Evolutionary conservation across 2,113 vertebrate species (phyloP), one percentile per base, ranked within the genome.

Genomic region (Trogon surrucura): DNA sequence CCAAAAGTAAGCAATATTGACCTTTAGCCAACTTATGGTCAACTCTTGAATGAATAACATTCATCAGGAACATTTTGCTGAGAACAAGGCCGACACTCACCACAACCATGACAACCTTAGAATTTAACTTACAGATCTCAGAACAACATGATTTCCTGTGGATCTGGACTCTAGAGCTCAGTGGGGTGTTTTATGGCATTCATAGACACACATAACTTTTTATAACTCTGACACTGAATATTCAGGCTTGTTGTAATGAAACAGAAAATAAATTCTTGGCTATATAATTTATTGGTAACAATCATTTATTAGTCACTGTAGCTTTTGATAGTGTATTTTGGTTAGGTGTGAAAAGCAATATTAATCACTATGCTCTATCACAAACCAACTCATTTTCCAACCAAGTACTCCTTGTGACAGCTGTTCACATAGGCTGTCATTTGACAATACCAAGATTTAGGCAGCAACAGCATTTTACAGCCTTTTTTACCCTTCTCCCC

Each of bases 1-100:
- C 62, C 16, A 32, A 62, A 91, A 92, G 78, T 58, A 94, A 94
- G 78, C 30, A 82, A 58, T 62, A 96, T 20, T 15, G 89, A 93
- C 93, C 79, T 50, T 30, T 38, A 53, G 48, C 23, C 79, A 91
- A 56, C 36, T 62, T 47, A 66, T 7, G 41, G 45, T 72, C 84
- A 95, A 1, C 44, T 85, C 66, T 8, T 92, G 58, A 89, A 95
- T 26, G 11, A 80, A n/a, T n/a, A 89, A 66, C 62, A 85, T 93
- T 50, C 23, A 80, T 91, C 65, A 72, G 36, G 65, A 86, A 91
- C 44, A 17, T 54, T 88, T 88, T 82, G 85, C 3, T 82, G 87
- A 80, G 45, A 47, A 12, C 13, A n/a, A 87, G 45, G 50, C 48
- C 66, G 75, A 56, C 45, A 87, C 36, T 53, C 56, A 72, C 66